Evolutionary conservation across 2,797 vertebrate species (phyloP).

Genomic region (Pseudomugil tenellus): DNA sequence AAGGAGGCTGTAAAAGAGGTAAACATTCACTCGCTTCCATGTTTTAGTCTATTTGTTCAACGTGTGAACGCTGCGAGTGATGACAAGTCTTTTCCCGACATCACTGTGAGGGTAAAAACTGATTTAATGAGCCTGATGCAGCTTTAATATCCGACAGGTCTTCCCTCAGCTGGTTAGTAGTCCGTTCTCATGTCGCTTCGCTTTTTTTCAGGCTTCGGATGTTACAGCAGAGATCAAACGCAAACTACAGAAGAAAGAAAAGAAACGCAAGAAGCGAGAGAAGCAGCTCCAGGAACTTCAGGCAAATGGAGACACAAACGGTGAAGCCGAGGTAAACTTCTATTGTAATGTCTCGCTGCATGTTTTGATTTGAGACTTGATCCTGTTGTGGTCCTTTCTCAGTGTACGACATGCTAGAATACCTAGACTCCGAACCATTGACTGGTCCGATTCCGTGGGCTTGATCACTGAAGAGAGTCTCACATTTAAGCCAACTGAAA

Average conservation of each 20-base stretch:
- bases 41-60: not conserved
- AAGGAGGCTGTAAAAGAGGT: conserved; percentile 93
- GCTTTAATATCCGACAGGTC: no score
- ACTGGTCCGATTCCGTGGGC: conserved; percentile 71
- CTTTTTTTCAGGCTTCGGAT: conserved; percentile 82
- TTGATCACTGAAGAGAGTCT: conserved; percentile 84
- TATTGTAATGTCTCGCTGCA: conserved; percentile 13
- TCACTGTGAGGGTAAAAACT: conserved; percentile 86
- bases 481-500: conserved; percentile 54
- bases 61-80: conserved; percentile 82
- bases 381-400: conserved; percentile 70
- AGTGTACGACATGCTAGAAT: conserved; percentile 81
- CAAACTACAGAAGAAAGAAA: conserved; percentile 90
- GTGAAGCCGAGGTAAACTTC: conserved; percentile 50
- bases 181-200: not conserved
- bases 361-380: conserved; percentile 77
- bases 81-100: conserved; percentile 84
- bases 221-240: conserved; percentile 86
- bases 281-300: conserved; percentile 84
- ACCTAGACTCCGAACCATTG: conserved; percentile 85
- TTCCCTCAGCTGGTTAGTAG: not conserved
- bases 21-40: not conserved
- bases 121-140: conserved; percentile 99
- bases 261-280: conserved; percentile 88
- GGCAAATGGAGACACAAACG: conserved; percentile 48